Evolutionary conservation across 2,888 invertebrate species (phyloP), one percentile per base, ranked within the genome.

Genomic region (Ormyrus rosae): DNA sequence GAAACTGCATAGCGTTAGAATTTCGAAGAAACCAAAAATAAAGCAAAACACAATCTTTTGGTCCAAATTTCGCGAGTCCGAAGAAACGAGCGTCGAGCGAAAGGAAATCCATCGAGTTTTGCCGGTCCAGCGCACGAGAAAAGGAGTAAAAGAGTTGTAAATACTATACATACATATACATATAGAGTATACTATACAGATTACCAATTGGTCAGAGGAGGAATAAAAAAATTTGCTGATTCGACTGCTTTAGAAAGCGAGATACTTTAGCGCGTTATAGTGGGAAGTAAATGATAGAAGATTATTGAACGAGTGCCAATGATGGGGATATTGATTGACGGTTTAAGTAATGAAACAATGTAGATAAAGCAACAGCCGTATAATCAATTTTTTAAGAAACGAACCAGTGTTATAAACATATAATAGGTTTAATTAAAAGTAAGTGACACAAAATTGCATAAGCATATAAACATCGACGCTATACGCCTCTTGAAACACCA

Each of bases 221-320:
- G n/a, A 55, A 46, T n/a, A 13, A 56, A 19, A 19, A 13, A 61
- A 63, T 50, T 56, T 56, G 45, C 48, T 46, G 51, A 76, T 55
- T 9, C 51, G 55, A 63, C 48, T 58, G 75, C 75, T 67, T 67
- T 76, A 63, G 56, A 56, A 10, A 55, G 50, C 13, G 61, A 63
- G 76, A 76, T 51, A 68, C 7, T 72, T 77, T 73, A 72, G 68
- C 34, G 63, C 64, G 64, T 73, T 73, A 61, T 51, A 64, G 68
- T 60, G 56, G 51, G 34, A 11, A 53, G n/a, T 7, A 71, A 45
- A 60, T 46, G 61, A 55, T 68, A 63, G n/a, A 69, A 34, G 53
- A 60, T 34, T 70, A 72, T 34, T n/a, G 61, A 70, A 68, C 11
- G 69, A 81, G 77, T 81, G 77, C 81, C 81, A 77, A 73, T 81